Conservation (phyloP, 1,140 invertebrate species). For the Scaptomyza pallida region DNA sequence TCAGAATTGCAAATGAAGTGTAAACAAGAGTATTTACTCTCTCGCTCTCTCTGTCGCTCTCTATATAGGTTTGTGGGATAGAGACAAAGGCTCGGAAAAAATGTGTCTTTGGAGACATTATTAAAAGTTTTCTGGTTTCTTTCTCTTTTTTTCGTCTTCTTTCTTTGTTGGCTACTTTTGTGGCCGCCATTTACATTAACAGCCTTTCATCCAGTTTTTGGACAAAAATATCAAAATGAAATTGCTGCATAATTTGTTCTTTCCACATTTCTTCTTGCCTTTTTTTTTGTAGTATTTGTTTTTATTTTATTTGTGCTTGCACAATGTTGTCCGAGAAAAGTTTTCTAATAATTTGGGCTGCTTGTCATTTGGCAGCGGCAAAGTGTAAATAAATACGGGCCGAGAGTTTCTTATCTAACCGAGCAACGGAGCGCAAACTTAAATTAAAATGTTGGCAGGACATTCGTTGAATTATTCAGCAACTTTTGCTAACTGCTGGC, state of each 20-base stretch:
- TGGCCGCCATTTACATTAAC: constrained; percentile 78
- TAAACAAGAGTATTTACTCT: constrained; percentile 63
- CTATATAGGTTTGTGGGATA: constrained; percentile 1
- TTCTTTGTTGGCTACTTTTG: constrained; percentile 48
- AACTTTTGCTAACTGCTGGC: constrained; percentile 50
- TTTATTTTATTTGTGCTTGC: constrained; percentile 57
- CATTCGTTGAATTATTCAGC: constrained; percentile 80
- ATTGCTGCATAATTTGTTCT: constrained; percentile 82
- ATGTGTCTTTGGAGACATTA: constrained; percentile 75
- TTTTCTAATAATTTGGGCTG: constrained; percentile 80
- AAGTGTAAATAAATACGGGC: constrained; percentile 78
- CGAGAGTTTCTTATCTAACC: constrained; percentile 70
- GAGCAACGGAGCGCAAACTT: constrained; percentile 75
- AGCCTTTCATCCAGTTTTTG: constrained; percentile 73
- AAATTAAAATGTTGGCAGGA: constrained; percentile 81
- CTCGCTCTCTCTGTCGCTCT: constrained; percentile 2
- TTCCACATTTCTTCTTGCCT: constrained; percentile 58
- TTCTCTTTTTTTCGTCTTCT: constrained; percentile 31
- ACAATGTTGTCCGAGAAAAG: constrained; percentile 60
- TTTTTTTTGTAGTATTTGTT: constrained; percentile 6
- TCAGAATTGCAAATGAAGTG: constrained; percentile 79
- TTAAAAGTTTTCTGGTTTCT: constrained; percentile 67
- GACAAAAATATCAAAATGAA: constrained; percentile 80
- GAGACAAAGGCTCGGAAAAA: constrained; percentile 53
- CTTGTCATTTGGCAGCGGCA: constrained; percentile 69